Evolutionary conservation across 2,797 vertebrate genomes (phyloP).

Genomic region (Hephaestus fuliginosus): DNA sequence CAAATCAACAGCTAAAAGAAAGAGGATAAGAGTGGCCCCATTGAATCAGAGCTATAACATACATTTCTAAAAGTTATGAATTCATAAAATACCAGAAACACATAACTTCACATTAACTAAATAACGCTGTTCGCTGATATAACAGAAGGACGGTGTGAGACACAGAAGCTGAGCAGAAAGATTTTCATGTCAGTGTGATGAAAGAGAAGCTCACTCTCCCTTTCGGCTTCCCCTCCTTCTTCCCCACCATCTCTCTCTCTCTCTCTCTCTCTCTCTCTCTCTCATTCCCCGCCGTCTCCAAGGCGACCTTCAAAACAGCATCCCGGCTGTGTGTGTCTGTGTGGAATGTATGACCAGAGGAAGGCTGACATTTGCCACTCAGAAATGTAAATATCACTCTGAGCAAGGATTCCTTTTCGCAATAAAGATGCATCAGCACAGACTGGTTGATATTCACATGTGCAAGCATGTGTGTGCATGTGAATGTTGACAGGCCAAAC

Average conservation of each 20-base stretch:
- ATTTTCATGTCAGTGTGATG: conserved; percentile 46
- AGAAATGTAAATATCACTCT: conserved; percentile 54
- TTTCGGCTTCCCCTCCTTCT: conserved; percentile 17
- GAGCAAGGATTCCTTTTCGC: conserved; percentile 13
- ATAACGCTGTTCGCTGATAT: background rate
- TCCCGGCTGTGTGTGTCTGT: conserved; percentile 61
- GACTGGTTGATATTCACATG: background rate
- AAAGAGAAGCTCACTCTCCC: conserved; percentile 50
- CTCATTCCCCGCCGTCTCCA: conserved; percentile 63
- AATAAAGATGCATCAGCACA: background rate
- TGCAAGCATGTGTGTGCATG: background rate
- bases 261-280: conserved; percentile 30
- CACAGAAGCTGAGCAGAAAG: conserved; percentile 2
- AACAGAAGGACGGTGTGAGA: background rate
- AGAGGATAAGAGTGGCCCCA: background rate
- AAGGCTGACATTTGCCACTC: conserved; percentile 45
- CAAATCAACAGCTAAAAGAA: background rate
- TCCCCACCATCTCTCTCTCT: conserved; percentile 24
- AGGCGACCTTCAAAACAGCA: conserved; percentile 66
- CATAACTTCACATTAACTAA: background rate
- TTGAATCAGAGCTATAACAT: background rate
- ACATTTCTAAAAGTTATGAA: background rate
- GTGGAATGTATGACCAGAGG: conserved; percentile 47
- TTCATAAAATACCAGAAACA: background rate
- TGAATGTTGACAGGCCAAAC: background rate